phyloP scores from a whole-genome alignment of 1,140 invertebrate species.

The Mercenaria mercenaria region DNA sequence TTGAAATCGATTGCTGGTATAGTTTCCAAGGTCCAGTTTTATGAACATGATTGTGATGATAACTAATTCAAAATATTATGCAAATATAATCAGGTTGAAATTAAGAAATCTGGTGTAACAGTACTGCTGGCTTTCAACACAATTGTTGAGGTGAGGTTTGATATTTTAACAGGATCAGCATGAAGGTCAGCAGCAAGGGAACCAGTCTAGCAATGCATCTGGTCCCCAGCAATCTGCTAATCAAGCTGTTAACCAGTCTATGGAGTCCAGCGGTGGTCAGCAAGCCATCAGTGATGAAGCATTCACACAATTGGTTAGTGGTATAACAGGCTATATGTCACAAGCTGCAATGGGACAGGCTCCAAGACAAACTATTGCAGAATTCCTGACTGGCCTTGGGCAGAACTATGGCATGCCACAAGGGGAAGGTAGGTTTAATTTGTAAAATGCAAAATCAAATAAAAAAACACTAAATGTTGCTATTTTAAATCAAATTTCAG shows the following conservation, averaged over 20 bases:
- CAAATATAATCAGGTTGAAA: too few relatives aligned
- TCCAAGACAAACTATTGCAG: slow-evolving; percentile 84
- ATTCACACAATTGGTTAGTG: slow-evolving; percentile 78
- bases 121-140: too few relatives aligned
- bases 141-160: too few relatives aligned
- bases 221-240: neutral
- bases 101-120: too few relatives aligned
- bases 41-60: too few relatives aligned
- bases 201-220: slow-evolving; percentile 33
- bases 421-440: slow-evolving; percentile 83
- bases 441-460: neutral
- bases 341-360: slow-evolving; percentile 78
- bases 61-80: too few relatives aligned
- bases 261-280: slow-evolving; percentile 12
- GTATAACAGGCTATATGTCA: slow-evolving; percentile 76
- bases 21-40: too few relatives aligned
- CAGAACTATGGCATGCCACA: slow-evolving; percentile 73
- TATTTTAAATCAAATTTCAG: too few relatives aligned
- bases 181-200: neutral
- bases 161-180: too few relatives aligned
- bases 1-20: too few relatives aligned
- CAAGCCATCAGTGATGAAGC: slow-evolving; percentile 78
- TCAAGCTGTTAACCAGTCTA: slow-evolving; percentile 1
- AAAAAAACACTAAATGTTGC: too few relatives aligned
- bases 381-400: slow-evolving; percentile 85